Evolutionary conservation across 2,113 vertebrate genomes (phyloP).

Genomic region (Micronycteris hirsuta): DNA sequence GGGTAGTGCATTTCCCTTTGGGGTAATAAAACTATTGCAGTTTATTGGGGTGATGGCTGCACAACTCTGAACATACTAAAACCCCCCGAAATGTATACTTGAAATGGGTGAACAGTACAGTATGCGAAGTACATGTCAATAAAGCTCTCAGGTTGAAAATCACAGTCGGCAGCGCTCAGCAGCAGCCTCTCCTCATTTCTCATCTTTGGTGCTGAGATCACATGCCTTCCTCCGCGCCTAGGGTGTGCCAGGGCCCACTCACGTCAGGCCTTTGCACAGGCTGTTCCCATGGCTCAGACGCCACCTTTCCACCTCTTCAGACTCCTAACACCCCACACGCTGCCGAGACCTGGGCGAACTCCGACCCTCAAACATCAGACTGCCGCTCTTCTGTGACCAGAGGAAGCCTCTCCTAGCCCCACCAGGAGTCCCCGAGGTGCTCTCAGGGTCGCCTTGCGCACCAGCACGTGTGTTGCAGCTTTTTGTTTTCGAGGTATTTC

Average conservation of each 20-base stretch:
- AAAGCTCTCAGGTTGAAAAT: background rate
- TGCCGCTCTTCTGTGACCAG: fast-evolving
- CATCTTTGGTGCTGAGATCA: background rate
- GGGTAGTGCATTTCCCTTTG: background rate
- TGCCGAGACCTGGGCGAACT: background rate
- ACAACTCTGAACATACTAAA: background rate
- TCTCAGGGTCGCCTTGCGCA: fast-evolving
- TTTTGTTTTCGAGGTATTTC: background rate
- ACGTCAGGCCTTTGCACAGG: background rate
- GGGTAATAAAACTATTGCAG: background rate
- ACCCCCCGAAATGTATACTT: background rate
- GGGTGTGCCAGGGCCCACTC: no score
- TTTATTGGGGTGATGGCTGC: background rate
- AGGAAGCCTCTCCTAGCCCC: background rate
- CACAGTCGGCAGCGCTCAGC: no score
- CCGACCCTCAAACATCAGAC: background rate
- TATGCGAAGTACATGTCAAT: background rate
- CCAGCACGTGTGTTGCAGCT: background rate
- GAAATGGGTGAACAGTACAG: no score
- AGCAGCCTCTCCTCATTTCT: background rate
- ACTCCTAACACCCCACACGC: background rate
- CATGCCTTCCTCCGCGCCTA: background rate
- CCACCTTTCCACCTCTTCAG: background rate
- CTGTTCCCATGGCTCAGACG: fast-evolving
- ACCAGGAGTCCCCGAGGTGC: background rate